Base-by-base conservation (phyloP, 92 coral and sea anemone species). In the Parazoanthus atlanticus region DNA sequence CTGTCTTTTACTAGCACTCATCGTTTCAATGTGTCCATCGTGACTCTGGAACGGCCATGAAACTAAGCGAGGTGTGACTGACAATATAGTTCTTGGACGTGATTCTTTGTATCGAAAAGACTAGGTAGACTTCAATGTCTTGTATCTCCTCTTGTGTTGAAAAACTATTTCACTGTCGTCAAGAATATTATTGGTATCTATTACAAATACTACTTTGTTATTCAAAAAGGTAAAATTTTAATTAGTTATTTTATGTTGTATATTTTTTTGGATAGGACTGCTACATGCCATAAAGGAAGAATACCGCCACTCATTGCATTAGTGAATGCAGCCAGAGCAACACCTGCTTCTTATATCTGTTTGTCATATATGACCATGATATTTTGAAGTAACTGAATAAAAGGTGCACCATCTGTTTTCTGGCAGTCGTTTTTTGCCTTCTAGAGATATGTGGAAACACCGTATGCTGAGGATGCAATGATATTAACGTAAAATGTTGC, bases 221-320 rank as follows among this genome's bases (percentile, higher is more conserved):
- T 69, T 69, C 32, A 69, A 3, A 69, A 69, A 6, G 74, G 4
- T 26, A 30, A 69, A 8, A 5, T 69, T 25, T 69, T 69, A 2
- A 26, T 25, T 69, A 13, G 32, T 69, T 69, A 65, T 15, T 65
- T 65, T 56, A 16, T 69, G 30, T 26, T 26, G 74, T n/a, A 3
- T 25, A n/a, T 69, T 69, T 69, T 69, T 30, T 30, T 12, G 56
- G 16, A 49, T 26, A 69, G 74, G 74, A 69, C 74, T 69, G n/a
- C 74, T 69, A 69, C 31, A 69, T 69, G 74, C 74, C 74, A 69
- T 69, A 69, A 69, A 69, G 16, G 74, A 69, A 69, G 74, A 69
- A 69, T 69, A 69, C 32, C 74, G 74, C 31, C 74, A 69, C 74
- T 69, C 74, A 26, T 26, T 69, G 74, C 74, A 69, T 69, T 69